Evolutionary conservation across 2,113 vertebrate genomes (phyloP).

Genomic region (Albula glossodonta): DNA sequence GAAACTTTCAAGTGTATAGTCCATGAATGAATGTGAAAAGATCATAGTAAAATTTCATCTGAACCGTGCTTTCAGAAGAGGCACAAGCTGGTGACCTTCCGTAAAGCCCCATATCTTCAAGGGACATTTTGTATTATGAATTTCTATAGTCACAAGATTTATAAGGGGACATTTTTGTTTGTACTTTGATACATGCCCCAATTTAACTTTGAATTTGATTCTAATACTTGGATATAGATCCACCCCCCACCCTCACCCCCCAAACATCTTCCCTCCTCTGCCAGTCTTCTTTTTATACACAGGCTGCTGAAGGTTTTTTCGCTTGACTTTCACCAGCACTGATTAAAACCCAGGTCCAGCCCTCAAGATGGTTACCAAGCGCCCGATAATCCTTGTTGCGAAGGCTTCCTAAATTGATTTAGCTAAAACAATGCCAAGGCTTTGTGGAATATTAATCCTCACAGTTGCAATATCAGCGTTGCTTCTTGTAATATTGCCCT

Average conservation of each 20-base stretch:
- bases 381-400: slow-evolving; percentile 41
- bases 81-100: background rate
- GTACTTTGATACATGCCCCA: slow-evolving; percentile 20
- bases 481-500: slow-evolving; percentile 66
- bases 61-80: background rate
- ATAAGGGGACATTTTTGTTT: background rate
- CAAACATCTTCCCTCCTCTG: too few relatives aligned
- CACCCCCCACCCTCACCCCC: background rate
- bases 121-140: background rate
- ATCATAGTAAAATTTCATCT: background rate
- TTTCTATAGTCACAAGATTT: background rate
- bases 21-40: background rate
- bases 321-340: slow-evolving; percentile 61
- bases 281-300: background rate
- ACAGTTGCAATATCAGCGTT: slow-evolving; percentile 63
- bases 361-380: slow-evolving; percentile 20
- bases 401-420: slow-evolving; percentile 75
- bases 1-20: background rate
- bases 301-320: slow-evolving; percentile 59
- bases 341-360: slow-evolving; percentile 65
- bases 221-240: slow-evolving; percentile 43
- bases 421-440: slow-evolving; percentile 70
- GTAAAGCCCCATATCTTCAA: background rate
- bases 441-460: slow-evolving; percentile 76
- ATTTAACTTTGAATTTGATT: slow-evolving; percentile 48